Evolutionary conservation across 2,113 vertebrate species (phyloP), one percentile per base, ranked within the genome.

Genomic region (Eidolon helvum): DNA sequence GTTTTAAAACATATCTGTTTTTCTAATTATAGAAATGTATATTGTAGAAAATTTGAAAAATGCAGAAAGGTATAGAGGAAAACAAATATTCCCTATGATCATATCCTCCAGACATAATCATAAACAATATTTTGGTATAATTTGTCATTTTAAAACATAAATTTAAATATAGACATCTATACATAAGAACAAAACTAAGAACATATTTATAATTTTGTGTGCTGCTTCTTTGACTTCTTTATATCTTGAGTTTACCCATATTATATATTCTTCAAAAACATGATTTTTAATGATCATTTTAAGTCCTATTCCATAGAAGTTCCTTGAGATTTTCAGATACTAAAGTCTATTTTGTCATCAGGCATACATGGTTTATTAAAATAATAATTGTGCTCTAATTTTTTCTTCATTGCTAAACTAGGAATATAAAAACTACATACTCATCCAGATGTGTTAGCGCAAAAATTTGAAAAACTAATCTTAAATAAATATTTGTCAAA

Each of bases 331-430:
- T 91, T 96, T 86, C 69, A 95, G 68, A 87, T 82, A 85, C 33
- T 66, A 87, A 92, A 78, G 40, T 91, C 63, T 92, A 35, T 59
- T 97, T 83, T 88, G 9, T 94, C 86, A 94, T 84, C 43, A 95
- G n/a, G 21, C 9, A 59, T 90, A 89, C 22, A 78, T 92, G 40
- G n/a, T 77, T 87, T 55, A 21, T 85, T 65, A 85, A 88, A 90
- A 68, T 59, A 86, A 28, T 66, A 94, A 92, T 2, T 40, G 9
- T 79, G 10, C 43, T 95, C 45, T 89, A 85, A 85, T 45, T n/a
- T 95, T 97, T 94, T 87, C 43, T 48, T 96, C 65, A 84, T 71
- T 82, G 48, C 65, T 93, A 91, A 82, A 69, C 4, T 16, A 96
- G 38, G 28, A 87, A 3, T 71, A 90, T 80, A 90, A 95, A 95